These are phyloP conservation scores for Protomyctophum bolini DNA, from an alignment of 2,113 vertebrate species.

Conservation along the genomic window DNA sequence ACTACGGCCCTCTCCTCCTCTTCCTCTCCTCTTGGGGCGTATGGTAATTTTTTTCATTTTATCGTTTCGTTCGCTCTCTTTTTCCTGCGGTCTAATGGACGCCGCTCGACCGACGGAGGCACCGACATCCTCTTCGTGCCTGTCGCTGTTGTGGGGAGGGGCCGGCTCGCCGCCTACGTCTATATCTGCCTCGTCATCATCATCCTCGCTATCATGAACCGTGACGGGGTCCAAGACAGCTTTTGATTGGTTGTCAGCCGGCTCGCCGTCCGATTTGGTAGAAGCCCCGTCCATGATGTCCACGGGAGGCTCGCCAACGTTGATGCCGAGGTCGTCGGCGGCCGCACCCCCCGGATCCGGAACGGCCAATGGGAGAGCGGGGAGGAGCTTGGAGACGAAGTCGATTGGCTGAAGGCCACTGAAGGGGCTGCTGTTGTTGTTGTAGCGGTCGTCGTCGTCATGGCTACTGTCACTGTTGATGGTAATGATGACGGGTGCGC, in stretches of 20 bases:
- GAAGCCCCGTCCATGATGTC: conserved; percentile 51
- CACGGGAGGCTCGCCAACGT: conserved; percentile 47
- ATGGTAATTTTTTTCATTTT: too few species aligned
- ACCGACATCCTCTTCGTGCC: background rate
- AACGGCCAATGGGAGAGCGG: conserved; percentile 33
- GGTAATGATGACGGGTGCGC: conserved; percentile 66
- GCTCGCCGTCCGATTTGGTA: conserved; percentile 19
- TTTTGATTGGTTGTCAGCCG: background rate
- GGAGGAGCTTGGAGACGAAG: conserved; percentile 40
- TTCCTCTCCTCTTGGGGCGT: background rate
- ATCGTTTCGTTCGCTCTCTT: background rate
- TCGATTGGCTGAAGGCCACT: conserved; percentile 43
- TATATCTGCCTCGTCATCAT: conserved; percentile 16
- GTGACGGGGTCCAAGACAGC: background rate
- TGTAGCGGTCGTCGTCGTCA: background rate
- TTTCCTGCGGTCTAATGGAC: background rate
- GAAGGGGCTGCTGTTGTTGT: conserved; percentile 57
- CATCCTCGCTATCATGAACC: conserved; percentile 5
- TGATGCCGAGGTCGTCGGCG: background rate
- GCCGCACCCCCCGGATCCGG: background rate
- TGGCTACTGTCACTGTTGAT: conserved; percentile 66
- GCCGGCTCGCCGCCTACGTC: conserved; percentile 47
- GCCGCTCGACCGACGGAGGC: too few species aligned
- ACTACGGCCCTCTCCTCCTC: background rate
- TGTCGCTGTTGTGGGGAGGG: rapidly evolving